Percentiles rank a stretch among this genome's conserved stretches.
phyloP scores from a whole-genome alignment of 53 echinoderm and acorn worm genomes.

The Holothuria scabra region DNA sequence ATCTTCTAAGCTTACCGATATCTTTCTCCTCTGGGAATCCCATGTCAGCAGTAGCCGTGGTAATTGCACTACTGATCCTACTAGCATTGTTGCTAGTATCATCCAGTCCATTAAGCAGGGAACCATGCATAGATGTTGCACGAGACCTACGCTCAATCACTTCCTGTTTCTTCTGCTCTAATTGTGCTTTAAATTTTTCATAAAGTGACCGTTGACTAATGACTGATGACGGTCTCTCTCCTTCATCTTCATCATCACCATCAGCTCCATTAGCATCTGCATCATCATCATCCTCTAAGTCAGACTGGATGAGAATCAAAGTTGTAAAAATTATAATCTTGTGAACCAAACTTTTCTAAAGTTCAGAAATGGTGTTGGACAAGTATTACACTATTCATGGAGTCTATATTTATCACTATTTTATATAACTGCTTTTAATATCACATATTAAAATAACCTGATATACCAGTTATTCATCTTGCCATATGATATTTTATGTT shows the following conservation, averaged over 20 bases:
- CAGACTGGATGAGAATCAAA: conserved; percentile 49
- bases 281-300: conserved; percentile 36
- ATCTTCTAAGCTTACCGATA: conserved; percentile 22
- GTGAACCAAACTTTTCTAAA: too few species aligned
- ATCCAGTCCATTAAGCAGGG: conserved; percentile 70
- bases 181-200: conserved; percentile 90
- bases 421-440: too few species aligned
- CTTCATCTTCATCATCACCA: conserved; percentile 64
- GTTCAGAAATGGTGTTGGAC: too few species aligned
- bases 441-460: too few species aligned
- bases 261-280: conserved; percentile 18
- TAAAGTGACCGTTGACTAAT: conserved; percentile 84
- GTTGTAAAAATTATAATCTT: too few species aligned
- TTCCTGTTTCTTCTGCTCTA: conserved; percentile 82
- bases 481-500: too few species aligned
- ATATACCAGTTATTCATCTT: too few species aligned
- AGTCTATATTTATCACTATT: too few species aligned
- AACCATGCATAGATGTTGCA: conserved; percentile 98
- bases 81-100: conserved; percentile 41
- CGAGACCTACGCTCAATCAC: conserved; percentile 81
- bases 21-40: conserved; percentile 75
- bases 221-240: conserved; percentile 81
- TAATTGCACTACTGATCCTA: conserved; percentile 51
- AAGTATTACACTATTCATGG: too few species aligned
- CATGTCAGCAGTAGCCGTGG: conserved; percentile 62